Evolutionary conservation across 2,888 invertebrate genomes (phyloP).

Genomic region (Mimas tiliae): DNA sequence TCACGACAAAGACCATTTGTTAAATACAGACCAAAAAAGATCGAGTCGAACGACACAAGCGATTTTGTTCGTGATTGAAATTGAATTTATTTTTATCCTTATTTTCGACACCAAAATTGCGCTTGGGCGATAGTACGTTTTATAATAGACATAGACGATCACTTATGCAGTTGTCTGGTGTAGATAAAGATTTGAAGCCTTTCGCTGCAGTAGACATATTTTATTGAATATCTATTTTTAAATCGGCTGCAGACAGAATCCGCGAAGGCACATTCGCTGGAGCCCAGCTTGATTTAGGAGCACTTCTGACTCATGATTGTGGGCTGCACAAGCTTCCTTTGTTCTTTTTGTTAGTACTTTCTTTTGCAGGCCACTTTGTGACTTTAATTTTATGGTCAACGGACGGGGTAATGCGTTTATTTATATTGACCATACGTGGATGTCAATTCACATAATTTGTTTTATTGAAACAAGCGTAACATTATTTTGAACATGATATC

Average conservation of each 20-base stretch:
- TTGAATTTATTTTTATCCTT: constrained; percentile 31
- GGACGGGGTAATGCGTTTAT: background rate
- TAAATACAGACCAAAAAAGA: constrained; percentile 35
- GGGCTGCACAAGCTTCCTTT: constrained; percentile 14
- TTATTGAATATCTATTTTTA: constrained; percentile 21
- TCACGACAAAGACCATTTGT: constrained; percentile 37
- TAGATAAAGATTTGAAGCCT: background rate
- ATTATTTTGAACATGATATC: background rate
- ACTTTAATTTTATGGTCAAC: constrained; percentile 34
- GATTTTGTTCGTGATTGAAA: constrained; percentile 37
- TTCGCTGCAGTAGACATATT: background rate
- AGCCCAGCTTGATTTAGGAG: constrained; percentile 16
- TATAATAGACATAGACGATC: background rate
- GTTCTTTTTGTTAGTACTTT: constrained; percentile 18
- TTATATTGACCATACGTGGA: constrained; percentile 8
- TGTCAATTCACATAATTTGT: background rate
- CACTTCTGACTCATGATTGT: constrained; percentile 12
- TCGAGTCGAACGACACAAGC: constrained; percentile 32
- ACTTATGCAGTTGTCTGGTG: constrained; percentile 9
- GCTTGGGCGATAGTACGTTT: constrained; percentile 15
- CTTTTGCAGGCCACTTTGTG: constrained; percentile 27
- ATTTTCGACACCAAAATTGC: constrained; percentile 11
- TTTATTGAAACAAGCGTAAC: background rate
- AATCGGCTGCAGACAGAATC: constrained; percentile 12
- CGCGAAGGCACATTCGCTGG: constrained; percentile 1